phyloP scores from a whole-genome alignment of 1,140 invertebrate genomes.

The Anagrus nilaparvatae region DNA sequence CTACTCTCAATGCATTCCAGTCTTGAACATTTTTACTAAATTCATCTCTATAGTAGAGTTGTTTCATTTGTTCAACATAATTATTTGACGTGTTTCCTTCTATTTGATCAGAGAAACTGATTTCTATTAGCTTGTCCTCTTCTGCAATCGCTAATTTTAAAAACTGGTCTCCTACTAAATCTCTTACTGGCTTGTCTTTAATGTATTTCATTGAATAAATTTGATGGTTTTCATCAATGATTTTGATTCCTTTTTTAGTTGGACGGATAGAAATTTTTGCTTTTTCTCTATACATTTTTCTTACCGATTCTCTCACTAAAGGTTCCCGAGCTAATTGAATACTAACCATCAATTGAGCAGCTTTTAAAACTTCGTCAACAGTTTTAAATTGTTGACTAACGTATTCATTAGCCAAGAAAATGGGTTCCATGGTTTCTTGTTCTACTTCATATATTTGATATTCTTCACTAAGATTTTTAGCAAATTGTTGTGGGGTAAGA shows the following conservation, averaged over 20 bases:
- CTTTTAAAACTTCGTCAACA: conserved; percentile 75
- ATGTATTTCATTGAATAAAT: conserved; percentile 88
- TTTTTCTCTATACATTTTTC: conserved; percentile 85
- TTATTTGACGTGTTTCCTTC: conserved; percentile 62
- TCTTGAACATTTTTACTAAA: conserved; percentile 92
- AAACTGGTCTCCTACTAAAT: conserved; percentile 84
- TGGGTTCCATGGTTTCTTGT: conserved; percentile 72
- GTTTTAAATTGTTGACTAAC: conserved; percentile 44
- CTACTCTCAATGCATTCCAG: conserved; percentile 85
- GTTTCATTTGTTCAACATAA: conserved; percentile 87
- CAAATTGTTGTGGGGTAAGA: conserved; percentile 90
- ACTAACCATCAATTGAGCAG: conserved; percentile 88
- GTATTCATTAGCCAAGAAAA: conserved; percentile 70
- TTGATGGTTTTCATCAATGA: conserved; percentile 88
- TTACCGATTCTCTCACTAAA: conserved; percentile 69
- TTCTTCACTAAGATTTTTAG: conserved; percentile 92
- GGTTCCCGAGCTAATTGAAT: conserved; percentile 89
- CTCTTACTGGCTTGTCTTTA: conserved; percentile 87
- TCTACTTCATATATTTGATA: conserved; percentile 97
- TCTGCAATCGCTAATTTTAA: conserved; percentile 75
- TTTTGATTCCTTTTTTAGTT: conserved; percentile 85
- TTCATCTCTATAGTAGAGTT: conserved; percentile 87
- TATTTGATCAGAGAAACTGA: conserved; percentile 63
- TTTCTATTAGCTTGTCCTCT: conserved; percentile 73
- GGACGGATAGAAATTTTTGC: conserved; percentile 75